phyloP scores from a whole-genome alignment of 2,113 vertebrate species.

The Crotalus horridus region DNA sequence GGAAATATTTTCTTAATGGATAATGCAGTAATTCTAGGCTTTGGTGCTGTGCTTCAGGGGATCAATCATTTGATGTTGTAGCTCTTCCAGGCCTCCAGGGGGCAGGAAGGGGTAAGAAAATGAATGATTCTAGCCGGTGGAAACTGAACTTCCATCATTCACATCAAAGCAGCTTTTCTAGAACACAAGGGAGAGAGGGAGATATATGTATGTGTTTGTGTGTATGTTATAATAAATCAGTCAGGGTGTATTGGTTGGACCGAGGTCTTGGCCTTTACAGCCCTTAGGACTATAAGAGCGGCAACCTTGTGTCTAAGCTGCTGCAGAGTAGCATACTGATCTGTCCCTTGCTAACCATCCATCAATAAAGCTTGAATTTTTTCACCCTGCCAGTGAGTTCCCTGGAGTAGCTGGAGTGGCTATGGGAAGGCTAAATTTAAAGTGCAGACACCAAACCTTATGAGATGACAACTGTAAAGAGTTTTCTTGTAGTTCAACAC shows the following conservation, averaged over 20 bases:
- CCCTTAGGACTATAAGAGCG: background rate
- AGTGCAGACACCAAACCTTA: background rate
- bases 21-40: background rate
- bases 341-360: background rate
- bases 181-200: background rate
- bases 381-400: background rate
- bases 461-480: background rate
- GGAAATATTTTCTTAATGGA: background rate
- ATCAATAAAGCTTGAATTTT: background rate
- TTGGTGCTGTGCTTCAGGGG: background rate
- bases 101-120: conserved; percentile 26
- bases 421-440: background rate
- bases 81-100: conserved; percentile 3
- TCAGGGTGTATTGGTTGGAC: background rate
- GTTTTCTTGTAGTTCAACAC: background rate
- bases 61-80: background rate
- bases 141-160: background rate
- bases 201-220: background rate
- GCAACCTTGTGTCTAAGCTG: background rate
- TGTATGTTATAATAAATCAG: background rate
- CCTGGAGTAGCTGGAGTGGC: background rate
- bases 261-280: background rate
- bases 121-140: background rate
- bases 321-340: background rate
- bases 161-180: background rate